Percentiles rank a stretch among this genome's conserved stretches.
phyloP scores from a whole-genome alignment of 2,113 vertebrate species.

The Papio anubis region DNA sequence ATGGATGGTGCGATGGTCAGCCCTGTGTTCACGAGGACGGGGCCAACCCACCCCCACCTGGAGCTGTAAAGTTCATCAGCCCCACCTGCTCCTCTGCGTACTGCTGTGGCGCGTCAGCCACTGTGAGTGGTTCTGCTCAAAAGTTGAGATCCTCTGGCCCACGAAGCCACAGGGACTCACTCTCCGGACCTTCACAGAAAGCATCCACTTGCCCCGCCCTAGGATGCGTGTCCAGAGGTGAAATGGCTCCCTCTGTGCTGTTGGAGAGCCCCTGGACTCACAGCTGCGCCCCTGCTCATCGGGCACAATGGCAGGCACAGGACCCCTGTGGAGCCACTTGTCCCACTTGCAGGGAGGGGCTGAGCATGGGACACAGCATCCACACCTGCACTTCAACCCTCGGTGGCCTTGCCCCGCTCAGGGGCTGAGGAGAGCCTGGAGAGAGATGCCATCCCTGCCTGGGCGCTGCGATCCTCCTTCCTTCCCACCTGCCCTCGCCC shows the following conservation, averaged over 20 bases:
- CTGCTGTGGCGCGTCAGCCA: too few species aligned
- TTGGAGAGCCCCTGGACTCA: background rate
- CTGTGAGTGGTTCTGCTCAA: background rate
- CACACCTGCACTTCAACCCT: background rate
- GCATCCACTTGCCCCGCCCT: too few species aligned
- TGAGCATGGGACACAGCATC: rapidly evolving
- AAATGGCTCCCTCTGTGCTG: background rate
- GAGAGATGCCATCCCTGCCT: rapidly evolving
- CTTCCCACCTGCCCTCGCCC: rapidly evolving
- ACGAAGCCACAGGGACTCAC: background rate
- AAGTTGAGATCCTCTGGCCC: background rate
- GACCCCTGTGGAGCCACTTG: too few species aligned
- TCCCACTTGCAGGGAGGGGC: background rate
- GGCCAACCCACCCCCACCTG: background rate
- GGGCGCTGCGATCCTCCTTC: background rate
- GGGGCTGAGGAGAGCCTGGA: background rate
- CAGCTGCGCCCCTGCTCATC: background rate
- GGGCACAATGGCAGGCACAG: background rate
- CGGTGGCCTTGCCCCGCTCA: rapidly evolving
- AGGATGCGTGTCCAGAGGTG: background rate
- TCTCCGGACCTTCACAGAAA: background rate
- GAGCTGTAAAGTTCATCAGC: background rate
- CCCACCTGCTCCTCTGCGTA: background rate
- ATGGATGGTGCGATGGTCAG: background rate
- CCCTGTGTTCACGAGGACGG: background rate